Percentiles rank a stretch among this genome's conserved stretches.
Evolutionary conservation across 2,888 invertebrate genomes (phyloP).

Genomic region (Asteroscopus sphinx): DNA sequence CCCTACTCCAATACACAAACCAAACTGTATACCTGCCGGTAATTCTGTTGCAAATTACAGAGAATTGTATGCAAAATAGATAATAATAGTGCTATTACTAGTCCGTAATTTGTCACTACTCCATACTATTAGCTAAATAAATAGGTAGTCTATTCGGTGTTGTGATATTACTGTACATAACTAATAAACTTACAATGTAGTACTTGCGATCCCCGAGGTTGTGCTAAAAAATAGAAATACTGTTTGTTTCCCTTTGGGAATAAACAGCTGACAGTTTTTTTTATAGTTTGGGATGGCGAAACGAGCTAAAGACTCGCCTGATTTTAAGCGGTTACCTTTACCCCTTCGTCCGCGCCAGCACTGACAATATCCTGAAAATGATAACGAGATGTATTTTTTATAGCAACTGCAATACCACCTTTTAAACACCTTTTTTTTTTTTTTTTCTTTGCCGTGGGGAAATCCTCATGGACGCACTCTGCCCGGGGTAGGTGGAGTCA

Average conservation of each 20-base stretch:
- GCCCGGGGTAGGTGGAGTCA: too few species aligned
- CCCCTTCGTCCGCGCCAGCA: too few species aligned
- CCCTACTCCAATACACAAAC: not conserved
- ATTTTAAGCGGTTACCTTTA: too few species aligned
- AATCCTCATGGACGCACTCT: too few species aligned
- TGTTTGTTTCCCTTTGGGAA: not conserved
- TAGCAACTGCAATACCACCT: too few species aligned
- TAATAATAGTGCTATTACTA: slow-evolving; percentile 29
- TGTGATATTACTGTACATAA: slow-evolving; percentile 16
- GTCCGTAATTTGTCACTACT: slow-evolving; percentile 39
- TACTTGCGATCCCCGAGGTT: slow-evolving; percentile 7
- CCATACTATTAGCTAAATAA: slow-evolving; percentile 32
- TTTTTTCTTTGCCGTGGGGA: too few species aligned
- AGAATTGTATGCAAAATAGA: slow-evolving; percentile 42
- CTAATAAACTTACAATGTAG: slow-evolving; percentile 10
- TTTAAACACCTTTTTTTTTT: too few species aligned
- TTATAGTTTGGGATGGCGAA: too few species aligned
- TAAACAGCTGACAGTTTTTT: slow-evolving; percentile 2
- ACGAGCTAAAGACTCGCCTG: too few species aligned
- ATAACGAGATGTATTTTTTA: too few species aligned
- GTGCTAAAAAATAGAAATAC: not conserved
- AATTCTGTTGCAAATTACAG: slow-evolving; percentile 36
- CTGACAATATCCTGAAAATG: too few species aligned
- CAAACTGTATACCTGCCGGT: not conserved
- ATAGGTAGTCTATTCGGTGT: slow-evolving; percentile 24